A percentile compares a stretch with the other conserved stretches of the same genome.
Evolutionary conservation across 2,888 invertebrate species (phyloP).

Genomic region (Nemotelus pantherinus): DNA sequence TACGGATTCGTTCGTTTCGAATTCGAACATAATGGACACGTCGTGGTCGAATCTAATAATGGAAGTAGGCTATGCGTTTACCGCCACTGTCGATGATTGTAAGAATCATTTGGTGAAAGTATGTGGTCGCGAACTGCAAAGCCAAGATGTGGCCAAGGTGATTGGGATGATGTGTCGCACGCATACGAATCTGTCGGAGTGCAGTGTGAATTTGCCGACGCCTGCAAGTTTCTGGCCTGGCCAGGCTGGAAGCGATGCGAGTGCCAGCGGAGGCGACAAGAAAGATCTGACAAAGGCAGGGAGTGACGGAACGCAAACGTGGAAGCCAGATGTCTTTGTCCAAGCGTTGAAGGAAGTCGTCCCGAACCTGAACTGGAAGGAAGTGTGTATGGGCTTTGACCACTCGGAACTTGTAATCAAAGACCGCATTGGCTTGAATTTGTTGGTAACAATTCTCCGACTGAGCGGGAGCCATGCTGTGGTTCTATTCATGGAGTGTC

Average conservation of each 20-base stretch:
- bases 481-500: conserved; percentile 86
- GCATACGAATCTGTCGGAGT: conserved; percentile 71
- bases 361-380: conserved; percentile 89
- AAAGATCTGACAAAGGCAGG: conserved; percentile 66
- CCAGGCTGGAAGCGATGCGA: conserved; percentile 54
- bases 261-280: conserved; percentile 66
- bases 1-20: conserved; percentile 43
- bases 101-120: conserved; percentile 84
- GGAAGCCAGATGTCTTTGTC: conserved; percentile 95
- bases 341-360: conserved; percentile 90
- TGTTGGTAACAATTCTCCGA: conserved; percentile 84
- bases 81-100: conserved; percentile 86
- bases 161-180: conserved; percentile 88
- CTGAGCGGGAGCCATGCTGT: conserved; percentile 79
- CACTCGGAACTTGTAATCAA: conserved; percentile 89
- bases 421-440: conserved; percentile 83
- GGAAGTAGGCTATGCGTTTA: conserved; percentile 91
- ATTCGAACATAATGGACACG: conserved; percentile 72
- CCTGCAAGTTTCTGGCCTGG: conserved; percentile 74
- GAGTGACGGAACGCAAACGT: conserved; percentile 69
- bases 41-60: conserved; percentile 87
- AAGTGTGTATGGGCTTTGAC: conserved; percentile 90
- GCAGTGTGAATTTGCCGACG: conserved; percentile 76
- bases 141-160: conserved; percentile 85
- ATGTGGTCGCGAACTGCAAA: conserved; percentile 82